A percentile compares a stretch with the other conserved stretches of the same genome.
phyloP scores from a whole-genome alignment of 2,113 vertebrate genomes.

The Diadophis punctatus region DNA sequence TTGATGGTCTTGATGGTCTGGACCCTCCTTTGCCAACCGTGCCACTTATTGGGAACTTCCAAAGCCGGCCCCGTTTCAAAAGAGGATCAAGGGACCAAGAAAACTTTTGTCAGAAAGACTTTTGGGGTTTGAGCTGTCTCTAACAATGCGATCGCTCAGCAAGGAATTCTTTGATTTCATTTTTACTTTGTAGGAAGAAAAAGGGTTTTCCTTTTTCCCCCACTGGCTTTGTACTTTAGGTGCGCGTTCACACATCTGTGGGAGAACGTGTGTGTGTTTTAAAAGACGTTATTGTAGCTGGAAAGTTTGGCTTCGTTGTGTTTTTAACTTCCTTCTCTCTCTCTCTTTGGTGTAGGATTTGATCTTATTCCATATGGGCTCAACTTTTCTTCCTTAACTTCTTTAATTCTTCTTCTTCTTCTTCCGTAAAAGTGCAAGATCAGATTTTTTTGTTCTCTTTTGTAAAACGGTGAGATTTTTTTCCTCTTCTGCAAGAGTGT shows the following conservation, averaged over 20 bases:
- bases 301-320: neutral
- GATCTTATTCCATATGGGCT: neutral
- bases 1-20: conserved; percentile 4
- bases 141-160: rapidly evolving
- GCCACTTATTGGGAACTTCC: conserved; percentile 17
- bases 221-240: neutral
- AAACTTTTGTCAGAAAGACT: neutral
- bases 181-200: neutral
- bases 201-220: neutral
- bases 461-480: no score
- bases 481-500: no score
- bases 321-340: neutral
- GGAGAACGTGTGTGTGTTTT: neutral
- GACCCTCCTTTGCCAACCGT: neutral
- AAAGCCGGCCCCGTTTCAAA: conserved; percentile 36
- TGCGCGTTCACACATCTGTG: neutral
- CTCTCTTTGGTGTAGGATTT: neutral
- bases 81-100: neutral
- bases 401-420: neutral
- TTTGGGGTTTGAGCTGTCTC: rapidly evolving
- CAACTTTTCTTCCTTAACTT: neutral
- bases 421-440: neutral
- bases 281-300: neutral
- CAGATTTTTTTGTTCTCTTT: no score
- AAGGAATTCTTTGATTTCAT: neutral